Conservation (phyloP, 2,888 invertebrate genomes). For the Drosophila algonquin region DNA sequence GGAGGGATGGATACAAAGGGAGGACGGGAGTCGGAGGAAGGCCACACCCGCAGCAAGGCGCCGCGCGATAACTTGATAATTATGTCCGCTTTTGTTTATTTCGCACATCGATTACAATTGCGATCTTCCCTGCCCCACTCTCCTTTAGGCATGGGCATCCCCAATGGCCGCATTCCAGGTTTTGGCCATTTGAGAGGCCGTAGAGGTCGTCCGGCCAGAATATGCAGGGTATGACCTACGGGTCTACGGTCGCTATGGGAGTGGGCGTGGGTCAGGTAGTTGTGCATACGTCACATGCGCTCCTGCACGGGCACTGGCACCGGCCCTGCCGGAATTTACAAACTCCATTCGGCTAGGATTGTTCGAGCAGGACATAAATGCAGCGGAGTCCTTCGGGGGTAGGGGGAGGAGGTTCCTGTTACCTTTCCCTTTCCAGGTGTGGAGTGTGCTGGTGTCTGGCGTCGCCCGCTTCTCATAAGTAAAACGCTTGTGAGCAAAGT, state of each 20-base stretch:
- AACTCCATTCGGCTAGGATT: slow-evolving; percentile 48
- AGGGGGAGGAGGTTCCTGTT: slow-evolving; percentile 16
- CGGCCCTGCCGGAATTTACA: slow-evolving; percentile 68
- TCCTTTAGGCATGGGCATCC: not conserved
- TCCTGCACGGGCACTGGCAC: slow-evolving; percentile 42
- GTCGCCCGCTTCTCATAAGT: slow-evolving; percentile 77
- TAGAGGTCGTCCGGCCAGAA: slow-evolving; percentile 19
- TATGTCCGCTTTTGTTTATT: slow-evolving; percentile 84
- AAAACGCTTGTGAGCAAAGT: slow-evolving; percentile 81
- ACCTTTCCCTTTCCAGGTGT: slow-evolving; percentile 24
- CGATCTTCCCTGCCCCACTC: slow-evolving; percentile 49
- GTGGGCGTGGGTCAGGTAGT: slow-evolving; percentile 7
- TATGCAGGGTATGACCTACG: slow-evolving; percentile 13
- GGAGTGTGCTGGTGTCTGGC: slow-evolving; percentile 58
- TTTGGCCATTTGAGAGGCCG: slow-evolving; percentile 31
- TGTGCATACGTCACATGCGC: slow-evolving; percentile 63
- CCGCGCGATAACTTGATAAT: slow-evolving; percentile 84
- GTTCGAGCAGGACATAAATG: slow-evolving; percentile 3
- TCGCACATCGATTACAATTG: slow-evolving; percentile 84
- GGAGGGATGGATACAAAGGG: not conserved
- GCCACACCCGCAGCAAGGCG: slow-evolving; percentile 71
- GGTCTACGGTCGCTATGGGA: not conserved
- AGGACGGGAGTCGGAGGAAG: slow-evolving; percentile 13
- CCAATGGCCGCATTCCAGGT: slow-evolving; percentile 45
- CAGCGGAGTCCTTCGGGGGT: not conserved